Evolutionary conservation across 1,140 invertebrate genomes (phyloP).

Genomic region (Chionoecetes opilio): DNA sequence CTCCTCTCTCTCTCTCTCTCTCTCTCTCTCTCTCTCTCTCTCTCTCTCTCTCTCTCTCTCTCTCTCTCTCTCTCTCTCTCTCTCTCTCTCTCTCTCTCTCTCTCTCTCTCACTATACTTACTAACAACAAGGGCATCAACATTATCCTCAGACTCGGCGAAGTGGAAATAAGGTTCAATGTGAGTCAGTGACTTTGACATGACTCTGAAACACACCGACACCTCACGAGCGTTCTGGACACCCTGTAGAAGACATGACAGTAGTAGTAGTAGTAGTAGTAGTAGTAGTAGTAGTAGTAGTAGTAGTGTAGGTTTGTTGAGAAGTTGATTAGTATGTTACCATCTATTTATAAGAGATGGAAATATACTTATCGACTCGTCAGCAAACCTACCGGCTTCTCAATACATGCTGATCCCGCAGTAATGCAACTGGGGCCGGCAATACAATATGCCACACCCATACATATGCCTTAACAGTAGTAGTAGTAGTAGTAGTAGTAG

Average conservation of each 20-base stretch:
- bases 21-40: slow-evolving; percentile 27
- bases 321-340: no score
- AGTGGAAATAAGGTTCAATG: slow-evolving; percentile 18
- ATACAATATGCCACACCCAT: no score
- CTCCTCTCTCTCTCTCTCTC: slow-evolving; percentile 13
- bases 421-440: no score
- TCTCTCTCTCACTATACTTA: slow-evolving; percentile 22
- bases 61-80: not conserved
- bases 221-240: not conserved
- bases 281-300: not conserved
- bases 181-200: not conserved
- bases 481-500: slow-evolving; percentile 22
- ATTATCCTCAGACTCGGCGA: slow-evolving; percentile 33
- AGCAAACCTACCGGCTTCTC: not conserved
- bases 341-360: no score
- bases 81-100: not conserved
- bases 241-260: not conserved
- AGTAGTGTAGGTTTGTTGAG: no score
- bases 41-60: slow-evolving; percentile 17
- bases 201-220: not conserved
- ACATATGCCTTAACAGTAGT: no score
- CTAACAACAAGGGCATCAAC: slow-evolving; percentile 34
- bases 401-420: not conserved
- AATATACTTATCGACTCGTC: not conserved
- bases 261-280: slow-evolving; percentile 16